phyloP scores from a whole-genome alignment of 1,140 invertebrate genomes.

The Calliopsis andreniformis region DNA sequence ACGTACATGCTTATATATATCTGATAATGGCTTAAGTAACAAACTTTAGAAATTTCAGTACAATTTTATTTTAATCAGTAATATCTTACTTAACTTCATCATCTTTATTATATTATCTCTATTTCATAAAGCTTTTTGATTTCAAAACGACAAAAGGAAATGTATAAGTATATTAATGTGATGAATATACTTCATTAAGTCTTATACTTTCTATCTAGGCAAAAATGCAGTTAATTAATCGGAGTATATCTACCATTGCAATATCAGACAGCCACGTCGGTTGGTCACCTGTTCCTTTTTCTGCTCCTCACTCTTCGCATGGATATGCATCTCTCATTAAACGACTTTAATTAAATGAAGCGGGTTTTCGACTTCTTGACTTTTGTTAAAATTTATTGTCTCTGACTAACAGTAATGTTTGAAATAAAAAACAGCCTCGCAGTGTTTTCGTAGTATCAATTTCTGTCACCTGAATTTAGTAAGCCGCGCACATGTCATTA shows the following conservation, averaged over 20 bases:
- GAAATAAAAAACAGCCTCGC: neutral
- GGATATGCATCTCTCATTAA: conserved; percentile 43
- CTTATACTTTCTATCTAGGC: conserved; percentile 2
- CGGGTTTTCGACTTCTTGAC: conserved; percentile 23
- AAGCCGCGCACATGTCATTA: neutral
- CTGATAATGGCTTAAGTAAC: no score
- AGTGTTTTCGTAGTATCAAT: conserved; percentile 4
- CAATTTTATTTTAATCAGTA: no score
- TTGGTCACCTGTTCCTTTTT: conserved; percentile 51
- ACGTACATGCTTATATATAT: no score
- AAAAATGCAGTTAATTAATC: conserved; percentile 34
- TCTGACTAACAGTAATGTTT: neutral
- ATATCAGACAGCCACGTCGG: conserved; percentile 13
- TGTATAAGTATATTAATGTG: no score
- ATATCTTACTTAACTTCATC: no score
- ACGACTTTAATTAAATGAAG: conserved; percentile 41
- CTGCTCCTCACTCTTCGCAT: neutral
- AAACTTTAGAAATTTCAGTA: no score
- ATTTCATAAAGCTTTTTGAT: neutral
- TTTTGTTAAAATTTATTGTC: conserved; percentile 20
- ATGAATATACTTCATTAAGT: neutral
- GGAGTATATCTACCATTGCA: conserved; percentile 8
- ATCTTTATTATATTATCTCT: no score
- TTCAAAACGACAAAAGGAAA: no score
- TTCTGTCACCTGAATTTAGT: conserved; percentile 6